phyloP scores from a whole-genome alignment of 2,113 vertebrate genomes.

The Phalacrocorax brasilianus region DNA sequence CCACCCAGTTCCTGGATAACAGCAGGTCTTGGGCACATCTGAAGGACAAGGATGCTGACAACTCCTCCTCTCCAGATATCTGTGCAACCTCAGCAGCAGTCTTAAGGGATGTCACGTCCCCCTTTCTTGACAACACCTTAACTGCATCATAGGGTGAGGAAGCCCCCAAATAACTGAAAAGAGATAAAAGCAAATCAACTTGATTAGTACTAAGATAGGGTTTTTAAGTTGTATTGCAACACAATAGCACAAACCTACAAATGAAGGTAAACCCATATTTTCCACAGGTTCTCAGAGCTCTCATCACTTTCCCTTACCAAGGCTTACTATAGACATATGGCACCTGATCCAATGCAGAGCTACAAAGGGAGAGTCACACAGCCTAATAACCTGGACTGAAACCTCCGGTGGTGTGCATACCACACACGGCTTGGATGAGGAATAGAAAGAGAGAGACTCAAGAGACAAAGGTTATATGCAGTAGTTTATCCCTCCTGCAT shows the following conservation, averaged over 20 bases:
- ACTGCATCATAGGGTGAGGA: constrained; percentile 88
- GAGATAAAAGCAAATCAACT: not conserved
- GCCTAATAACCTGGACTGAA: not conserved
- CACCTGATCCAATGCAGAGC: not conserved
- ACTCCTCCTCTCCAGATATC: constrained; percentile 77
- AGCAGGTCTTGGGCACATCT: constrained; percentile 89
- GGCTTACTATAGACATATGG: not conserved
- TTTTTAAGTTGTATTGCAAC: not conserved
- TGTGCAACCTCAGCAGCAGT: constrained; percentile 82
- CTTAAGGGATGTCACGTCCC: constrained; percentile 83
- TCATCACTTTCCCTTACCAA: not conserved
- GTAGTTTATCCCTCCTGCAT: not conserved
- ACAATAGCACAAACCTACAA: not conserved
- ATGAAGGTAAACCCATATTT: not conserved
- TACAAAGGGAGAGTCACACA: not conserved
- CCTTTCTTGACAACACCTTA: constrained; percentile 91
- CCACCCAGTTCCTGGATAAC: constrained; percentile 83
- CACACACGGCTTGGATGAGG: not conserved
- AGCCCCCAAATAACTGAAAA: constrained; percentile 85
- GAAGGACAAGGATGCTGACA: constrained; percentile 84
- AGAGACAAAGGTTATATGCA: not conserved
- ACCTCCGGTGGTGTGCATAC: not conserved
- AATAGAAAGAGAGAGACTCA: not conserved
- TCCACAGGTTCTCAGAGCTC: not conserved
- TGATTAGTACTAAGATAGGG: not conserved